Percentiles rank a stretch among this genome's conserved stretches.
Conservation (phyloP, 2,113 vertebrate genomes). For the Calyptomena viridis region DNA sequence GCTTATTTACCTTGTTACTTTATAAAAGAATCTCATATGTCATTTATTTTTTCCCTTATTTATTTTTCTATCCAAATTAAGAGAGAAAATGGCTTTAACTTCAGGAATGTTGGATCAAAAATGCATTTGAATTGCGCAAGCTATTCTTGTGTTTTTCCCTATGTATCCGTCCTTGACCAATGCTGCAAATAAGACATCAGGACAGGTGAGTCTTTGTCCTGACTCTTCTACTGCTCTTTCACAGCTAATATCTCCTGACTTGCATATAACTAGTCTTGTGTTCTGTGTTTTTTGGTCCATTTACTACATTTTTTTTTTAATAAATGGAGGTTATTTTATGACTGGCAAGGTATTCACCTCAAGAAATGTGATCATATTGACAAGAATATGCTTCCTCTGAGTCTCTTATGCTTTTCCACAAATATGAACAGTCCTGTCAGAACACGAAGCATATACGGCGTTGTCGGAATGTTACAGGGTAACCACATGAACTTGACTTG, state of each 20-base stretch:
- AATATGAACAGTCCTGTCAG: not conserved
- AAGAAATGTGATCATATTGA: not conserved
- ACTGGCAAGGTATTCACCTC: not conserved
- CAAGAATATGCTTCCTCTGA: not conserved
- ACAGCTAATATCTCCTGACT: not conserved
- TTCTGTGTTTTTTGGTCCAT: not conserved
- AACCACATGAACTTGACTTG: not conserved
- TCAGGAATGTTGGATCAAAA: not conserved
- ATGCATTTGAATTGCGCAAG: not conserved
- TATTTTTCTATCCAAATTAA: not conserved
- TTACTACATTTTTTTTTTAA: not conserved
- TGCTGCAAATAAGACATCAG: fast-evolving
- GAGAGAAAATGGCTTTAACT: not conserved
- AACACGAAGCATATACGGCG: not conserved
- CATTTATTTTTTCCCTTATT: not conserved
- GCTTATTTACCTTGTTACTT: not conserved
- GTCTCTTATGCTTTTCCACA: not conserved
- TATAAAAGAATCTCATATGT: not conserved
- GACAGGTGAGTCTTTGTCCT: not conserved
- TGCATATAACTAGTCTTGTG: not conserved
- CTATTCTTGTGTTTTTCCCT: not conserved
- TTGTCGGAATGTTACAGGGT: not conserved
- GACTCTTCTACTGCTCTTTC: not conserved
- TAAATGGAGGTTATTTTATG: not conserved
- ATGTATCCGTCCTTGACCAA: not conserved